Conservation (phyloP, 1,140 invertebrate species). For the Mya arenaria region DNA sequence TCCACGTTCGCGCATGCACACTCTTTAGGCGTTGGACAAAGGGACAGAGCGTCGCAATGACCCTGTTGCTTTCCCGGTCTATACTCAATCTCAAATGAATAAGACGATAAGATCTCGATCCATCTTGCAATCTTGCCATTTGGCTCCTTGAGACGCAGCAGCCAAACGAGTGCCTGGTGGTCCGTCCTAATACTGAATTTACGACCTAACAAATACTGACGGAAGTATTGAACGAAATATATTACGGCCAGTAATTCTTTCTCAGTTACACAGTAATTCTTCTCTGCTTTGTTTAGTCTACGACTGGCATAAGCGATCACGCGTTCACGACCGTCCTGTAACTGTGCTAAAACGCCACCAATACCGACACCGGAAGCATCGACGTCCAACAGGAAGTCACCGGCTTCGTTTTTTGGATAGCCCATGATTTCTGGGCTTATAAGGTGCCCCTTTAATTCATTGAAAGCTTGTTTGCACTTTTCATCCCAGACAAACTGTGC, state of each 20-base stretch:
- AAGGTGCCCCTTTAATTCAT: not conserved
- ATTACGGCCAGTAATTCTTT: not conserved
- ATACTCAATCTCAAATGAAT: slow-evolving; percentile 53
- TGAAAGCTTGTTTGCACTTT: slow-evolving; percentile 46
- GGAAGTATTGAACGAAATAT: not conserved
- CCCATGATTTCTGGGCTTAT: slow-evolving; percentile 54
- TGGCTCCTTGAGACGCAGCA: not conserved
- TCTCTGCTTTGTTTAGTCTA: not conserved
- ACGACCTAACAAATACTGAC: not conserved
- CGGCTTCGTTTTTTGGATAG: slow-evolving; percentile 64
- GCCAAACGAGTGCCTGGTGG: not conserved
- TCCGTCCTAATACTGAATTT: not conserved
- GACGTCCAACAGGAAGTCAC: slow-evolving; percentile 76
- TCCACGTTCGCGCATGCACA: not conserved
- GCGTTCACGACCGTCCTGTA: slow-evolving; percentile 53
- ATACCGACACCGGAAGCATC: slow-evolving; percentile 79
- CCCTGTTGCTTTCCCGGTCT: slow-evolving; percentile 39
- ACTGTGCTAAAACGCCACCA: slow-evolving; percentile 77
- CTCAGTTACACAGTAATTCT: slow-evolving; percentile 10
- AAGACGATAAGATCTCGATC: slow-evolving; percentile 11
- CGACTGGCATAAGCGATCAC: slow-evolving; percentile 8
- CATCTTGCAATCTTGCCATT: slow-evolving; percentile 51
- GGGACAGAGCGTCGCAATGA: not conserved
- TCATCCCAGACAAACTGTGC: slow-evolving; percentile 73
- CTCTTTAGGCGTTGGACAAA: not conserved